Conservation (phyloP, 2,888 invertebrate genomes). For the Chymomyza procnemis region DNA sequence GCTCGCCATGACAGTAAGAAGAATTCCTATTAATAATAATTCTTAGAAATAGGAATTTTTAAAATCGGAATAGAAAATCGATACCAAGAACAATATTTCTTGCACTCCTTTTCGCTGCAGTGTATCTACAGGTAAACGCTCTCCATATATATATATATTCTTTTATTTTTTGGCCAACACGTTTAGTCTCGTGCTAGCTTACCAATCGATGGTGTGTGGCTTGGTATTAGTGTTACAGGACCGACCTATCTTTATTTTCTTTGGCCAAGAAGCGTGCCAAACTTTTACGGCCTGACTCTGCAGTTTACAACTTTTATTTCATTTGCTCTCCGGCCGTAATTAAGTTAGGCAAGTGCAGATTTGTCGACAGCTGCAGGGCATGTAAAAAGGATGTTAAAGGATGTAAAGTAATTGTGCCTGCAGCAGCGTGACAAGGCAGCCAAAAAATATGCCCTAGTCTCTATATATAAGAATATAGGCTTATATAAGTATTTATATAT, state of each 20-base stretch:
- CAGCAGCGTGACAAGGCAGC: constrained; percentile 18
- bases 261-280: constrained; percentile 18
- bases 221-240: background rate
- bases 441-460: background rate
- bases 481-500: too few relatives aligned
- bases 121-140: background rate
- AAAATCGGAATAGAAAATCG: too few relatives aligned
- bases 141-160: too few relatives aligned
- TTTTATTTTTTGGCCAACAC: constrained; percentile 22
- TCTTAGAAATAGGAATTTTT: too few relatives aligned
- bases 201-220: constrained; percentile 36
- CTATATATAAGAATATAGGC: background rate
- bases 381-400: background rate
- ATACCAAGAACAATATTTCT: too few relatives aligned
- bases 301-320: constrained; percentile 60
- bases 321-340: constrained; percentile 57
- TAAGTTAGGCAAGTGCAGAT: constrained; percentile 70
- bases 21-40: too few relatives aligned
- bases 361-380: constrained; percentile 18
- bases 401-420: constrained; percentile 15
- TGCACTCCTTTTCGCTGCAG: background rate
- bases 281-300: constrained; percentile 48
- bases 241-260: background rate
- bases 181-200: constrained; percentile 31
- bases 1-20: too few relatives aligned